A percentile compares a stretch with the other conserved stretches of the same genome.
Conservation (phyloP, 1,140 invertebrate genomes). For the Belonocnema kinseyi region DNA sequence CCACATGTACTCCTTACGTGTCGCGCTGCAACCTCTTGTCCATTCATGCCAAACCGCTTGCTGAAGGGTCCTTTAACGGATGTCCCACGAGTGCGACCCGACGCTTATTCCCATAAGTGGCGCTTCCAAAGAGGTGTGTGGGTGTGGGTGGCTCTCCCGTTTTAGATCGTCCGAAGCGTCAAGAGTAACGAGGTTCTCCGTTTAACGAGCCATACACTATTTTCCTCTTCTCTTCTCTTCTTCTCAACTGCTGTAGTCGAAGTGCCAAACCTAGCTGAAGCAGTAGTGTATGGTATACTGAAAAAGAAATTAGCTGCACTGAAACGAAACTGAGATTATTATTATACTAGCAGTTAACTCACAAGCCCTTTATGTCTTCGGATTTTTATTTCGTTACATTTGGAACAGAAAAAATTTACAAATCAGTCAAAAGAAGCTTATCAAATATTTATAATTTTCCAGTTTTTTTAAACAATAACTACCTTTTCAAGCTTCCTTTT, state of each 20-base stretch:
- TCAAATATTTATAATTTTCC: too few species aligned
- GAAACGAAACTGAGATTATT: too few species aligned
- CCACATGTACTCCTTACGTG: constrained; percentile 48
- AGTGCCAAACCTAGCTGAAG: background rate
- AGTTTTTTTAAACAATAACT: too few species aligned
- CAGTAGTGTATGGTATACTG: background rate
- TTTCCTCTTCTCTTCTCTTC: constrained; percentile 15
- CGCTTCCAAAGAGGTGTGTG: constrained; percentile 34
- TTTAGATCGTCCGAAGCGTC: background rate
- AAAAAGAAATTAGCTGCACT: too few species aligned
- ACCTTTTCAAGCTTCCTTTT: too few species aligned
- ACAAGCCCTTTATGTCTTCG: too few species aligned
- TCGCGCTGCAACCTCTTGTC: constrained; percentile 44
- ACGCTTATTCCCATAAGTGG: constrained; percentile 49
- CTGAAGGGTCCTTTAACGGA: constrained; percentile 44
- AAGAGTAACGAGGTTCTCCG: constrained; percentile 50
- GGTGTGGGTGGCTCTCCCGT: constrained; percentile 24
- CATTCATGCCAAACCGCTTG: constrained; percentile 31
- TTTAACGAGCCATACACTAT: constrained; percentile 42
- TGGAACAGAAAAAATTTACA: too few species aligned
- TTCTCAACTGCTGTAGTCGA: background rate
- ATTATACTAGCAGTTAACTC: too few species aligned
- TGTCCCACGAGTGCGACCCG: constrained; percentile 41
- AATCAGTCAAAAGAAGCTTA: too few species aligned
- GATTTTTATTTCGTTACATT: too few species aligned